Conservation (phyloP, 1,140 invertebrate species). For the Neodiprion lecontei region DNA sequence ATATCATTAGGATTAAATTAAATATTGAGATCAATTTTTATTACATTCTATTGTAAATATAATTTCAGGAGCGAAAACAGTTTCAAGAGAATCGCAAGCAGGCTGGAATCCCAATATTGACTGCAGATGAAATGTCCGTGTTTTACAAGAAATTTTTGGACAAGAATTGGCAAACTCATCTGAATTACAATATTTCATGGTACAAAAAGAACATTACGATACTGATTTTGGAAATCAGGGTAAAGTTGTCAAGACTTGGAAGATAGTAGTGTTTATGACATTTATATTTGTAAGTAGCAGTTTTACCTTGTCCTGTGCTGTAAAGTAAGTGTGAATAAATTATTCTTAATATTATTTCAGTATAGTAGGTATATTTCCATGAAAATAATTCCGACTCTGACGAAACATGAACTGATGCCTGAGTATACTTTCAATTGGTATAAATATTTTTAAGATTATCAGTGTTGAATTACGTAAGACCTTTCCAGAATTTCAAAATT, state of each 20-base stretch:
- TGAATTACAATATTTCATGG: constrained; percentile 77
- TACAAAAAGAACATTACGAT: constrained; percentile 76
- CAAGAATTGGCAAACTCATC: constrained; percentile 75
- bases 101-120: constrained; percentile 62
- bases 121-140: constrained; percentile 83
- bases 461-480: too few relatives aligned
- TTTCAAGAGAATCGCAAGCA: constrained; percentile 66
- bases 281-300: constrained; percentile 7
- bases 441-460: too few relatives aligned
- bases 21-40: too few relatives aligned
- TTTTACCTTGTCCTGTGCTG: too few relatives aligned
- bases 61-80: constrained; percentile 70
- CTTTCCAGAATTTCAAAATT: too few relatives aligned
- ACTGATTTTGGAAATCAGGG: constrained; percentile 66
- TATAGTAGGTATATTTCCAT: not conserved
- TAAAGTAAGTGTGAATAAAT: not conserved
- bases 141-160: constrained; percentile 86
- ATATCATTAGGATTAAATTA: too few relatives aligned
- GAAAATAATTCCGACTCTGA: not conserved
- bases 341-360: not conserved
- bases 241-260: constrained; percentile 63
- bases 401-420: not conserved
- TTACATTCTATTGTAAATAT: not conserved
- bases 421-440: too few relatives aligned
- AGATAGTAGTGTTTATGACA: constrained; percentile 38